Conservation (phyloP, 1,140 invertebrate genomes). For the Pogonus chalceus region DNA sequence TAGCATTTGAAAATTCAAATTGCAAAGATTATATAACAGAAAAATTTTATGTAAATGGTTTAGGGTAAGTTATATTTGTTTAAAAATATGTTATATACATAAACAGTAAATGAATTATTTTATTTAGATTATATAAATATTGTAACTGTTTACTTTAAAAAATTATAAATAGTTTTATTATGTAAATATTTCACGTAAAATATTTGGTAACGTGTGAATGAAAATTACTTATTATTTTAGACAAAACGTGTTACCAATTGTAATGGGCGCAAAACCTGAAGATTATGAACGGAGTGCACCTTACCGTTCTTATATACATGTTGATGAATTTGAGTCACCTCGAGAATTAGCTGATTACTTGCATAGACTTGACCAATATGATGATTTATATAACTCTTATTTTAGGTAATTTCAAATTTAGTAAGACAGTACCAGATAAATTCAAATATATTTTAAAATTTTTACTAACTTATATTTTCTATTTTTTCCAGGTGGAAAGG, state of each 20-base stretch:
- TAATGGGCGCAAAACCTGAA: slow-evolving; percentile 86
- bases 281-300: slow-evolving; percentile 85
- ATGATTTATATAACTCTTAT: slow-evolving; percentile 84
- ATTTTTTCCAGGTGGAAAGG: slow-evolving; percentile 80
- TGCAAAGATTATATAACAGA: slow-evolving; percentile 95
- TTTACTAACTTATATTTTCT: not conserved
- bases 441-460: not conserved
- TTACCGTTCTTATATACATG: slow-evolving; percentile 80
- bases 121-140: too few relatives aligned
- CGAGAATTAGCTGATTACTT: slow-evolving; percentile 78
- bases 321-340: slow-evolving; percentile 85
- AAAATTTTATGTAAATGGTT: slow-evolving; percentile 91
- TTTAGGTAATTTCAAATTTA: slow-evolving; percentile 53
- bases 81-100: too few relatives aligned
- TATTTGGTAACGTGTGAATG: too few relatives aligned
- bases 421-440: too few relatives aligned
- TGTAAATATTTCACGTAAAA: slow-evolving; percentile 4
- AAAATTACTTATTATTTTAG: too few relatives aligned
- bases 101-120: too few relatives aligned
- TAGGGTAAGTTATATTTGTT: slow-evolving; percentile 69
- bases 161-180: too few relatives aligned
- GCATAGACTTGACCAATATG: slow-evolving; percentile 71
- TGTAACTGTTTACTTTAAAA: too few relatives aligned
- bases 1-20: slow-evolving; percentile 95
- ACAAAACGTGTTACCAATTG: slow-evolving; percentile 56